A percentile compares a stretch with the other conserved stretches of the same genome.
Conservation (phyloP, 2,113 vertebrate species). For the Aplodontia rufa region DNA sequence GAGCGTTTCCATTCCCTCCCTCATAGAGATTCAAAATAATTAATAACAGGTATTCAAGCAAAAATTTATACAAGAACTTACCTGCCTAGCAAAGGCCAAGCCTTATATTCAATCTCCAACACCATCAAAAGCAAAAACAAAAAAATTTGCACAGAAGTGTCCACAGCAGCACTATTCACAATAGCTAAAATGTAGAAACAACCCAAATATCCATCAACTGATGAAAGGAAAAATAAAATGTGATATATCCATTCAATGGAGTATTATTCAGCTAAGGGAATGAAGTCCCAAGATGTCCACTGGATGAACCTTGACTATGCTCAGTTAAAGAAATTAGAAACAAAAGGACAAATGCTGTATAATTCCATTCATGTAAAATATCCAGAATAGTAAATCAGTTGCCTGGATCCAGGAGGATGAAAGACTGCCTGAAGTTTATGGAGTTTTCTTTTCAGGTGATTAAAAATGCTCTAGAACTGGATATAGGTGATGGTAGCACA, state of each 20-base stretch:
- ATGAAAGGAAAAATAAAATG: too few species aligned
- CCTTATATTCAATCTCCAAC: too few species aligned
- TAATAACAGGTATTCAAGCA: slow-evolving; percentile 5
- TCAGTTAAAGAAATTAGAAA: not conserved
- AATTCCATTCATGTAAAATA: too few species aligned
- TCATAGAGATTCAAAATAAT: not conserved
- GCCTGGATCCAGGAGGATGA: not conserved
- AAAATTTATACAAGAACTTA: not conserved
- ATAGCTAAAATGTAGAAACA: too few species aligned
- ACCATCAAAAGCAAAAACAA: too few species aligned
- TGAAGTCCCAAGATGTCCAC: not conserved
- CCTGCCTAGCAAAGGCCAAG: too few species aligned
- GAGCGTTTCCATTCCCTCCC: too few species aligned
- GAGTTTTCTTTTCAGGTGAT: not conserved
- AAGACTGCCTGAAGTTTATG: not conserved
- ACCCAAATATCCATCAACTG: too few species aligned
- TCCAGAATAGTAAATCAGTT: not conserved
- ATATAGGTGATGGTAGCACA: not conserved
- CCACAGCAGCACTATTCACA: too few species aligned
- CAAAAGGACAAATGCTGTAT: too few species aligned
- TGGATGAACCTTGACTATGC: not conserved
- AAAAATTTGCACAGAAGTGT: too few species aligned
- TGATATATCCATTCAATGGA: too few species aligned
- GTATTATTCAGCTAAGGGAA: not conserved
- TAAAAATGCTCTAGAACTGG: not conserved